A percentile compares a stretch with the other conserved stretches of the same genome.
Evolutionary conservation across 2,888 invertebrate genomes (phyloP).

Genomic region (Glyphotaelius pellucidus): DNA sequence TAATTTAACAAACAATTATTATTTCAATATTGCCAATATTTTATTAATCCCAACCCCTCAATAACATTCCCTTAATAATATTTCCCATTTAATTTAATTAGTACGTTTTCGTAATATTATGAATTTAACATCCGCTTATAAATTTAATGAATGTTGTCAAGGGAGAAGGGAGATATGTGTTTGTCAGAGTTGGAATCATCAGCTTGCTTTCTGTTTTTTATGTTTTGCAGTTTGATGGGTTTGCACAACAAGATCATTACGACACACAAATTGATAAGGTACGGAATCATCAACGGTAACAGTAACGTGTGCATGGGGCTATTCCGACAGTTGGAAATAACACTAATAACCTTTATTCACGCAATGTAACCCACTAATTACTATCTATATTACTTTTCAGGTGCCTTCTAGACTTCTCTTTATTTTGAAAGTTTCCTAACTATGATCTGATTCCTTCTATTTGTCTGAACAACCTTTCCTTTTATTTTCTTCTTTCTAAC

Average conservation of each 20-base stretch:
- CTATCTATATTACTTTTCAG: neutral
- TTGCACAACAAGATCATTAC: conserved; percentile 77
- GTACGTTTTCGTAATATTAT: neutral
- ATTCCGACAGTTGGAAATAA: conserved; percentile 4
- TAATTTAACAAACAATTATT: neutral
- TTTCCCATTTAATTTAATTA: neutral
- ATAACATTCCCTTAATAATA: neutral
- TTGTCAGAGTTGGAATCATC: conserved; percentile 30
- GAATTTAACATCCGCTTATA: neutral
- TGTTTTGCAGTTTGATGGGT: conserved; percentile 79
- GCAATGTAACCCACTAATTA: conserved; percentile 2
- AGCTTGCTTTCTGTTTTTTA: conserved; percentile 71
- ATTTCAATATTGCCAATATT: neutral
- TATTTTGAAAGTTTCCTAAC: no score
- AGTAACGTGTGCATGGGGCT: conserved; percentile 38
- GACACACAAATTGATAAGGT: conserved; percentile 79
- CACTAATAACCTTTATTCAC: neutral
- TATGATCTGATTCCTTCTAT: neutral
- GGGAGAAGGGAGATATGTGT: neutral
- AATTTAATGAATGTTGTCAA: neutral
- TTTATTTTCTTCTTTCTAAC: neutral
- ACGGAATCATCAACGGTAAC: conserved; percentile 67
- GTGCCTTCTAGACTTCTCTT: neutral
- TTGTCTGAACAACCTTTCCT: neutral
- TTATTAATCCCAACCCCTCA: neutral